Evolutionary conservation across 2,113 vertebrate species (phyloP), one percentile per base, ranked within the genome.

Genomic region (Irena cyanogastra): DNA sequence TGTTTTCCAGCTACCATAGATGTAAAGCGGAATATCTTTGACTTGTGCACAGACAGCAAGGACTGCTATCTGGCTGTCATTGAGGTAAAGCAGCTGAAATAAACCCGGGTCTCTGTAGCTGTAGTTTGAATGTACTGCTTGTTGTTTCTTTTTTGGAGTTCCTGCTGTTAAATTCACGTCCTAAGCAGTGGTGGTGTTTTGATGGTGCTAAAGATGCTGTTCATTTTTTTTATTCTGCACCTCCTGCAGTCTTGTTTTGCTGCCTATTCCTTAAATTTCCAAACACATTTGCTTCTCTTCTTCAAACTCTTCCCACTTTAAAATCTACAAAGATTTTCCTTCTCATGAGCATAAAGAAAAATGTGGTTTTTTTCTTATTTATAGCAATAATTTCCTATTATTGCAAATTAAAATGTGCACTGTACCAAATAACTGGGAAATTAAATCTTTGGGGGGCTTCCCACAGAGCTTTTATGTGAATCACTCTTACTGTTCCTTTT

Each of bases 21-120:
- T 81, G 99, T 99, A 74, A 99, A 99, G 97, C 97, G 99, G 95
- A 99, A 99, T 91, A 99, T 99, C 95, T 99, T 99, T 97, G 99
- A 99, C 96, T 96, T 99, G 61, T 99, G 99, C 97, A 99, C 99
- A n/a, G 99, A 99, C 96, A 99, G 99, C 81, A 99, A 99, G 97
- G 99, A 99, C 97, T 99, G 99, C 97, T 99, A 99, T 93, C 98
- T 99, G 71, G 99, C 99, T 94, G 99, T 99, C 70, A 99, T 99
- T 87, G 99, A 99, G 99, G 99, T 99, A 98, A 97, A 81, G 22
- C 20, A 79, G 33, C 71, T 89, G 65, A 83, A 91, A 78, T 68
- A 44, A 81, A 44, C 26, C 61, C 42, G 74, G 12, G 6, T 63
- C 28, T 93, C 81, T 78, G 22, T 79, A 75, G 65, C 59, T 86